phyloP scores from a whole-genome alignment of 2,113 vertebrate genomes.

The Lonchura striata region DNA sequence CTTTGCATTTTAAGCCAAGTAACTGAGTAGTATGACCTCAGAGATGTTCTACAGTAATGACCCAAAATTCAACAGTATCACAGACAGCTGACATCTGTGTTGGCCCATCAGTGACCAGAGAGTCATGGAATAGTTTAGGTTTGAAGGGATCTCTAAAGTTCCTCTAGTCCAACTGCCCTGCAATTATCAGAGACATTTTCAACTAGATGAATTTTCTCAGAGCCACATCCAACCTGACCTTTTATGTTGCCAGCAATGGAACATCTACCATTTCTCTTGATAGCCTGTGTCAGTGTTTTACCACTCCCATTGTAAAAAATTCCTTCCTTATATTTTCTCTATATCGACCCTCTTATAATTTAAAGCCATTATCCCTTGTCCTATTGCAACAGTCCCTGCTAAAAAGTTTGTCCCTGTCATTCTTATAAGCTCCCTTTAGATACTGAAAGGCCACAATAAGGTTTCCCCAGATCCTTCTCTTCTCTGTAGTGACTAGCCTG shows the following conservation, averaged over 20 bases:
- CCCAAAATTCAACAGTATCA: neutral
- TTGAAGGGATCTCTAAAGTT: neutral
- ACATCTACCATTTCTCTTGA: neutral
- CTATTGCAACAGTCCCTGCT: neutral
- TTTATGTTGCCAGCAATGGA: neutral
- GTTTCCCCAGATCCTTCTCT: neutral
- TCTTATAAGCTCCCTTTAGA: neutral
- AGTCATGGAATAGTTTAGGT: neutral
- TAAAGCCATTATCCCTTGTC: neutral
- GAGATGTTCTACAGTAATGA: neutral
- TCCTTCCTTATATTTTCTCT: neutral
- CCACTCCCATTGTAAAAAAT: neutral
- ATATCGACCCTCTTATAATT: neutral
- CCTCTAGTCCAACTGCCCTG: neutral
- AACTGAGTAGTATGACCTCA: neutral
- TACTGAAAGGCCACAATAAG: neutral
- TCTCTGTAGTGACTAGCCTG: neutral
- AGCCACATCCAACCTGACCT: neutral
- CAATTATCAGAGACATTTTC: neutral
- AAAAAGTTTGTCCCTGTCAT: neutral
- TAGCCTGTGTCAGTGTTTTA: neutral
- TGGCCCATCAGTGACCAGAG: neutral
- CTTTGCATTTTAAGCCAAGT: neutral
- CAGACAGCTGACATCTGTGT: neutral
- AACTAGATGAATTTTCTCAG: neutral